Evolutionary conservation across 2,113 vertebrate genomes (phyloP).

Genomic region (Rhabdornis inornatus): DNA sequence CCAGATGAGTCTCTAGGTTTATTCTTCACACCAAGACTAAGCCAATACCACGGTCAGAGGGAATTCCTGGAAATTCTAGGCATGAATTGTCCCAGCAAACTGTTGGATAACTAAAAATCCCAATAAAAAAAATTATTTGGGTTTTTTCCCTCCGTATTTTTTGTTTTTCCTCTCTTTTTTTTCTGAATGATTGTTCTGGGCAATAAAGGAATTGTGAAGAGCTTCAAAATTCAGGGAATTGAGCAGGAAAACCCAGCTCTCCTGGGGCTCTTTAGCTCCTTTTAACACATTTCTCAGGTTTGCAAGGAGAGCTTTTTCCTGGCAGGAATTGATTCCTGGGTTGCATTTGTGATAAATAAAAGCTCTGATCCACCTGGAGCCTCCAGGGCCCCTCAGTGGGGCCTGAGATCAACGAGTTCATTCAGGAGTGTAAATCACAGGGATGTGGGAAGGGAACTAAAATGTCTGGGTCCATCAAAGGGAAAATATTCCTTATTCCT

Average conservation of each 20-base stretch:
- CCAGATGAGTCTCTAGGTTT: neutral
- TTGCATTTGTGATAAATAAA: neutral
- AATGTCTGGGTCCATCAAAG: neutral
- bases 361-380: neutral
- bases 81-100: neutral
- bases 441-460: neutral
- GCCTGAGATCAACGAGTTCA: neutral
- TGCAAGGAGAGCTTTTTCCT: neutral
- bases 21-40: neutral
- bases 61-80: neutral
- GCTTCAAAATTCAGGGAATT: neutral
- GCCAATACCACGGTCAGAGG: fast-evolving
- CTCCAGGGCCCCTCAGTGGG: neutral
- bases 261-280: neutral
- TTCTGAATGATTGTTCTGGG: neutral
- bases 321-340: neutral
- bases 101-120: neutral
- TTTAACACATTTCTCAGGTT: neutral
- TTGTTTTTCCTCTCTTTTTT: too few species aligned
- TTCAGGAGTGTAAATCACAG: neutral
- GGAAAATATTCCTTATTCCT: neutral
- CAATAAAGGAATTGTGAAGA: neutral
- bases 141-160: fast-evolving
- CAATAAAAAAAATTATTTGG: too few species aligned
- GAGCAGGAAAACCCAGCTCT: neutral